Conservation (phyloP, 1,140 invertebrate species). For the Augochlora pura region DNA sequence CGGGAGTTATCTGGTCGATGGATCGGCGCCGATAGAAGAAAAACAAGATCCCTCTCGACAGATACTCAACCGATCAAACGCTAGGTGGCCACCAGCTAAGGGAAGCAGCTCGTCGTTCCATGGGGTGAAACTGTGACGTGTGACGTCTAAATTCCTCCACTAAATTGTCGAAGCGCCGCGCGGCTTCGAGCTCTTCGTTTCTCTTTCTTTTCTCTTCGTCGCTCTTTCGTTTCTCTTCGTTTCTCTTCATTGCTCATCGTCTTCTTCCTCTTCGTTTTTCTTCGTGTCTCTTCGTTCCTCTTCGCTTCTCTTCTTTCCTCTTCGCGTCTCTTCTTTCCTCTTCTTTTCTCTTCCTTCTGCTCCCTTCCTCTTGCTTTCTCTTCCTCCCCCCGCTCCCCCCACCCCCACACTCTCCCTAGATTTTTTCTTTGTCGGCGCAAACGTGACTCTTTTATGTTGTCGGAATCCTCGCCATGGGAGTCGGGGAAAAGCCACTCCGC, state of each 20-base stretch:
- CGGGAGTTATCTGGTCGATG: slow-evolving; percentile 22
- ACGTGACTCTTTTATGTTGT: background rate
- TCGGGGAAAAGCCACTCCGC: slow-evolving; percentile 23
- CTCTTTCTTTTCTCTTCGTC: no score
- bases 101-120: slow-evolving; percentile 38
- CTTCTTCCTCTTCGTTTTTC: no score
- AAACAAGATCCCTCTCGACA: slow-evolving; percentile 30
- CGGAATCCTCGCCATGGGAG: slow-evolving; percentile 23
- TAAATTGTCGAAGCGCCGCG: slow-evolving; percentile 50
- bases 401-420: background rate
- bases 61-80: slow-evolving; percentile 46
- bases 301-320: no score
- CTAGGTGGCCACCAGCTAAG: slow-evolving; percentile 22
- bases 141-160: slow-evolving; percentile 65
- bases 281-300: no score
- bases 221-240: no score
- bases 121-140: slow-evolving; percentile 53
- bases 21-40: slow-evolving; percentile 23
- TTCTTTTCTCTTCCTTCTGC: no score
- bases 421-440: background rate
- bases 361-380: no score
- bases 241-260: no score
- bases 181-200: background rate
- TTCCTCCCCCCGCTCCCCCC: background rate
- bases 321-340: no score